Percentiles rank a stretch among this genome's conserved stretches.
These are phyloP conservation scores for Melanotaenia nigrans DNA, from an alignment of 2,797 vertebrate species.

Conservation along the genomic window DNA sequence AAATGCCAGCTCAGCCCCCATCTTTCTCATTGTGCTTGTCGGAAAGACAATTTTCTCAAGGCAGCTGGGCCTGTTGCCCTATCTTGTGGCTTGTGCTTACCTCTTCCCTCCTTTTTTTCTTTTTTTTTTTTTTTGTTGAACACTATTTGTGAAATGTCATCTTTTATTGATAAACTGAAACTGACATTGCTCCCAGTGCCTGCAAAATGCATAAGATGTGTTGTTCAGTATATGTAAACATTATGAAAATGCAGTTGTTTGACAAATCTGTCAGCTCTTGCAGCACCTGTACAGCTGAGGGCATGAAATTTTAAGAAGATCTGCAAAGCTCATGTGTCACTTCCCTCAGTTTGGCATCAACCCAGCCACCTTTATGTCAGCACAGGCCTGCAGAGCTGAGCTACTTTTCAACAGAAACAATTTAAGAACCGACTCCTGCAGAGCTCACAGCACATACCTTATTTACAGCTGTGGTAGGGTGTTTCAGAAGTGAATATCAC, in stretches of 20 bases:
- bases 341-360: conserved; percentile 8
- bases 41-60: conserved; percentile 52
- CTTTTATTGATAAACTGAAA: conserved; percentile 42
- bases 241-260: conserved; percentile 14
- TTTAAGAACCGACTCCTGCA: neutral
- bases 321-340: conserved; percentile 1
- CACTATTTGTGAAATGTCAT: conserved; percentile 33
- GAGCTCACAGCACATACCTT: neutral
- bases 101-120: conserved; percentile 4
- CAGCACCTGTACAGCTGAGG: conserved; percentile 17
- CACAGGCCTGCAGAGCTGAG: conserved; percentile 1
- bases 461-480: neutral
- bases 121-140: conserved; percentile 25
- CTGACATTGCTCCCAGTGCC: conserved; percentile 11
- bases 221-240: conserved; percentile 3
- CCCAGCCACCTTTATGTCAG: conserved; percentile 2
- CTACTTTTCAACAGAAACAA: neutral
- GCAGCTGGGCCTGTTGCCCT: conserved; percentile 40
- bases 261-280: conserved; percentile 30
- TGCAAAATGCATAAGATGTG: neutral
- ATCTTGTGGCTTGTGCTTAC: conserved; percentile 19
- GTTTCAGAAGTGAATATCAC: neutral
- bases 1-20: conserved; percentile 28
- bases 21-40: conserved; percentile 46
- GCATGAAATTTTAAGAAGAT: conserved; percentile 22